These are phyloP conservation scores for Frankliniella fusca DNA, from an alignment of 2,888 invertebrate species.

Conservation along the genomic window DNA sequence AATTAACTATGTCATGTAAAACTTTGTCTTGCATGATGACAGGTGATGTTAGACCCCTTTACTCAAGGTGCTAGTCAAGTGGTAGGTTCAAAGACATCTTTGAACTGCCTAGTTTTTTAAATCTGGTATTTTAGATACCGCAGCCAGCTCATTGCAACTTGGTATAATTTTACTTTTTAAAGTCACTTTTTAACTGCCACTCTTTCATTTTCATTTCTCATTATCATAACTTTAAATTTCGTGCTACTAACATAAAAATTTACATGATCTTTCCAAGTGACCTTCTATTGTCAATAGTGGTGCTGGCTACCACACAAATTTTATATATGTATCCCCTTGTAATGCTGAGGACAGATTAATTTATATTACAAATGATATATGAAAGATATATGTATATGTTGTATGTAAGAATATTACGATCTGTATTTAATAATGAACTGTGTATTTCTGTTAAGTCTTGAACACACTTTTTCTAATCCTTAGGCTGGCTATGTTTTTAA, in stretches of 20 bases:
- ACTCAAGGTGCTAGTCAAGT: too few species aligned
- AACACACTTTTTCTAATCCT: neutral
- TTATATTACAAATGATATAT: constrained; percentile 11
- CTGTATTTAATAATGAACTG: constrained; percentile 1
- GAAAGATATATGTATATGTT: neutral
- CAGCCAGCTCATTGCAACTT: too few species aligned
- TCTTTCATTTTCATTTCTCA: neutral
- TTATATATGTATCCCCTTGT: neutral
- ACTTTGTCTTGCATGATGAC: too few species aligned
- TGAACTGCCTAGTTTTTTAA: neutral
- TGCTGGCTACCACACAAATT: constrained; percentile 10
- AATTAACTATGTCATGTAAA: neutral
- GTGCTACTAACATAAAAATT: neutral
- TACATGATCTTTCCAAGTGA: neutral
- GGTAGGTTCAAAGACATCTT: too few species aligned
- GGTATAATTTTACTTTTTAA: neutral
- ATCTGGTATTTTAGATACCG: neutral
- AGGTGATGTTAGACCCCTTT: too few species aligned
- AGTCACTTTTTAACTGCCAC: neutral
- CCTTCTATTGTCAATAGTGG: neutral
- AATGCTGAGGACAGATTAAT: neutral
- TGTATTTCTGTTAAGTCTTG: neutral
- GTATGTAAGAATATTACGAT: constrained; percentile 1
- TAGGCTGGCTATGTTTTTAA: neutral
- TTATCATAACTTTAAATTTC: neutral